phyloP scores from a whole-genome alignment of 2,888 invertebrate genomes.

The Petrolisthes manimaculis region DNA sequence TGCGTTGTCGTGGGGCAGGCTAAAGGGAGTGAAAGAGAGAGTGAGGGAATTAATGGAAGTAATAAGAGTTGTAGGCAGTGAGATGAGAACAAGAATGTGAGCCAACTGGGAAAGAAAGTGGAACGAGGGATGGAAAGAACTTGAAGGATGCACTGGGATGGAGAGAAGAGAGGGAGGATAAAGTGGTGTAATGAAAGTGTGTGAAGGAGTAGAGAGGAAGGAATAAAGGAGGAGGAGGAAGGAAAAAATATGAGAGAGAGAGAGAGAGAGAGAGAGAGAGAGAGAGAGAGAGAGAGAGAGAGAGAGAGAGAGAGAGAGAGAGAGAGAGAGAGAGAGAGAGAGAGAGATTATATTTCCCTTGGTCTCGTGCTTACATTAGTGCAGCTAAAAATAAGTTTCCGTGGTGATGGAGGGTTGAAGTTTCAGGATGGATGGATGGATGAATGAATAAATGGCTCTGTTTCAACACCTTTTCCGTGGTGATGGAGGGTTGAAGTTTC shows the following conservation, averaged over 20 bases:
- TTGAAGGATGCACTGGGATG: background rate
- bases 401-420: no score
- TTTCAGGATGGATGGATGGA: no score
- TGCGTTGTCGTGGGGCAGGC: no score
- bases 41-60: background rate
- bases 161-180: background rate
- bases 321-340: conserved; percentile 19
- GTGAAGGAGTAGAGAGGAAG: no score
- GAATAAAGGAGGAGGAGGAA: no score
- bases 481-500: no score
- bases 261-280: background rate
- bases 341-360: background rate
- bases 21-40: background rate
- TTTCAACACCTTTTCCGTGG: no score
- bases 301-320: conserved; percentile 19
- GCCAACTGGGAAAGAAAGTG: background rate
- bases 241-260: background rate
- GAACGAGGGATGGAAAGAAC: background rate
- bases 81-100: background rate
- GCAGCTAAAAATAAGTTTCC: no score
- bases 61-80: no score
- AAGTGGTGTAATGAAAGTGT: no score
- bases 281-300: background rate
- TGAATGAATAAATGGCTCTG: no score
- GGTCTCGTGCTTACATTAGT: background rate